Conservation (phyloP, 2,797 vertebrate genomes). For the Aphelocoma californica region DNA sequence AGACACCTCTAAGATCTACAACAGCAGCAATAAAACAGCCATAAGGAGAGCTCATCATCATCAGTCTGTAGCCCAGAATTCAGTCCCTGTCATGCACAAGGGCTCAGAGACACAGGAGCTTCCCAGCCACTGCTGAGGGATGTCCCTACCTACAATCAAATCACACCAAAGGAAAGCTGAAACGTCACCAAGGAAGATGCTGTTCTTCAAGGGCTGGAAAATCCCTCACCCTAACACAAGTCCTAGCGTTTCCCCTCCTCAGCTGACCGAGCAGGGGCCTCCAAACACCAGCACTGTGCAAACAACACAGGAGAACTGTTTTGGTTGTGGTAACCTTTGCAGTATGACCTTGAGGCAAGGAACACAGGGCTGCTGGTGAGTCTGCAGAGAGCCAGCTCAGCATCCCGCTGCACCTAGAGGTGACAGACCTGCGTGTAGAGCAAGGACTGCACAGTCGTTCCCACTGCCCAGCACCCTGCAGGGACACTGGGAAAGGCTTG, state of each 20-base stretch:
- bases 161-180: not conserved
- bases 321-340: not conserved
- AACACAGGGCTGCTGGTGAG: rapidly evolving
- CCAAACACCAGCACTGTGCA: not conserved
- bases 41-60: not conserved
- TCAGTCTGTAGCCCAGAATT: not conserved
- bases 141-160: not conserved
- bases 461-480: rapidly evolving
- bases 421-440: rapidly evolving
- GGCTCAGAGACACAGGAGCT: not conserved
- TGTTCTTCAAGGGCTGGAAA: not conserved
- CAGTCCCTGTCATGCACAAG: not conserved
- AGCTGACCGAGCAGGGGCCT: rapidly evolving
- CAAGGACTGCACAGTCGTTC: rapidly evolving
- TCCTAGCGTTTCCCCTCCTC: rapidly evolving
- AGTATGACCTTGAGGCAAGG: not conserved
- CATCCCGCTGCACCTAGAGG: rapidly evolving
- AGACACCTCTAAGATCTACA: not conserved
- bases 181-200: not conserved
- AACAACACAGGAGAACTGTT: not conserved
- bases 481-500: not conserved
- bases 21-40: not conserved
- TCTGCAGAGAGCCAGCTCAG: rapidly evolving
- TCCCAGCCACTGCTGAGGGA: not conserved
- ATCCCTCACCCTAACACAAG: not conserved